Base-by-base conservation (phyloP, 2,888 invertebrate genomes). In the Mylabris sibirica region DNA sequence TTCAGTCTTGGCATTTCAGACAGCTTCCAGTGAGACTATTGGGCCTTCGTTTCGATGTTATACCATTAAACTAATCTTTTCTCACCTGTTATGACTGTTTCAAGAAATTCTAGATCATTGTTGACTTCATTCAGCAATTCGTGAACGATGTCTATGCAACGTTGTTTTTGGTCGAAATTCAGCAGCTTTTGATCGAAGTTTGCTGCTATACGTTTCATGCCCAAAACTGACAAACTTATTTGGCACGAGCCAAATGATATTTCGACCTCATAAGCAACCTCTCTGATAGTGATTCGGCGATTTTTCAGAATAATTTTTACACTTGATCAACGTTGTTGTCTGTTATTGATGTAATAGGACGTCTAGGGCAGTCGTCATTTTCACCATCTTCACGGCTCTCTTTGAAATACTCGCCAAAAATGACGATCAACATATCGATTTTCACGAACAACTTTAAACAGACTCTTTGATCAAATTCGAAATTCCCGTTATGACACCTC, bases 221-320 rank as follows among this genome's bases (percentile, higher is more conserved):
- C 66, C 69, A 72, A 70, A 73, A 70, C 22, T 20, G 60, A 66
- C 67, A 74, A 66, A 71, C 70, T 70, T 61, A 24, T 49, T 65
- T 72, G 67, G 60, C 64, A 67, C 66, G 71, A 68, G 44, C 68
- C 67, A 72, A 71, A 60, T 64, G 66, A 74, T 69, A 69, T 67
- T 63, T 61, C 62, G 61, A 72, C 67, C 3, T 66, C 59, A 53
- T 61, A 63, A 63, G 59, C 62, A 59, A 59, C 60, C 44, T 67
- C 64, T 67, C 30, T 57, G 20, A 66, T 57, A 12, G 38, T 66
- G 20, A 60, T 62, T 66, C 61, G 60, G 20, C 60, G 64, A 61
- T 66, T 61, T 11, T 60, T 14, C 57, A 65, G n/a, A 41, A 67
- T 41, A 11, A 24, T 26, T 60, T 65, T 24, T 41, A 4, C 3